Percentiles rank a stretch among this genome's conserved stretches.
Conservation (phyloP, 2,888 invertebrate genomes). For the Pristionchus japonicus region DNA sequence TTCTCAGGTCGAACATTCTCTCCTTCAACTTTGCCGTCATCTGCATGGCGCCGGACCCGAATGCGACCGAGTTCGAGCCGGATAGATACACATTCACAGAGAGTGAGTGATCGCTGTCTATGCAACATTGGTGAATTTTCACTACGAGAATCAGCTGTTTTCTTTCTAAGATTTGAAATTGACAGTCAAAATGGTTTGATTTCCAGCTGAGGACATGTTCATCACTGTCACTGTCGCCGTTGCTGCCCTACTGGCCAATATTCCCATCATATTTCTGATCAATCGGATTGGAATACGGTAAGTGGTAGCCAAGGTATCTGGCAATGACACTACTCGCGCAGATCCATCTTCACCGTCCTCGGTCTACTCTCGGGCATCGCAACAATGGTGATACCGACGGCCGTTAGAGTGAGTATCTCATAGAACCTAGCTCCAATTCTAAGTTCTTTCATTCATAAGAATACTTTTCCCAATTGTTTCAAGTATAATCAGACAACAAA, state of each 20-base stretch:
- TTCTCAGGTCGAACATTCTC: constrained; percentile 70
- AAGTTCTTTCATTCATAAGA: background rate
- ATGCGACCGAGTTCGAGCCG: background rate
- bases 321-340: background rate
- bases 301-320: background rate
- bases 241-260: constrained; percentile 70
- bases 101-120: background rate
- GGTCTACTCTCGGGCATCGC: constrained; percentile 70
- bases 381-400: constrained; percentile 68
- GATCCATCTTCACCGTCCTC: constrained; percentile 67
- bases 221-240: constrained; percentile 71
- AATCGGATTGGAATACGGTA: constrained; percentile 48
- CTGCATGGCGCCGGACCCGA: constrained; percentile 62
- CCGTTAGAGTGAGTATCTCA: constrained; percentile 61
- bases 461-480: background rate
- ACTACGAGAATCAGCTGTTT: too few species aligned
- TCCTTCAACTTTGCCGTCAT: constrained; percentile 73
- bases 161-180: too few species aligned
- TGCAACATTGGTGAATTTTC: too few species aligned
- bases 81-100: constrained; percentile 32
- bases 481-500: too few species aligned
- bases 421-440: too few species aligned
- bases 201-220: constrained; percentile 59
- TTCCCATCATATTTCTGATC: constrained; percentile 69
- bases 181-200: too few species aligned